Evolutionary conservation across 2,113 vertebrate genomes (phyloP).

Genomic region (Lynx canadensis): DNA sequence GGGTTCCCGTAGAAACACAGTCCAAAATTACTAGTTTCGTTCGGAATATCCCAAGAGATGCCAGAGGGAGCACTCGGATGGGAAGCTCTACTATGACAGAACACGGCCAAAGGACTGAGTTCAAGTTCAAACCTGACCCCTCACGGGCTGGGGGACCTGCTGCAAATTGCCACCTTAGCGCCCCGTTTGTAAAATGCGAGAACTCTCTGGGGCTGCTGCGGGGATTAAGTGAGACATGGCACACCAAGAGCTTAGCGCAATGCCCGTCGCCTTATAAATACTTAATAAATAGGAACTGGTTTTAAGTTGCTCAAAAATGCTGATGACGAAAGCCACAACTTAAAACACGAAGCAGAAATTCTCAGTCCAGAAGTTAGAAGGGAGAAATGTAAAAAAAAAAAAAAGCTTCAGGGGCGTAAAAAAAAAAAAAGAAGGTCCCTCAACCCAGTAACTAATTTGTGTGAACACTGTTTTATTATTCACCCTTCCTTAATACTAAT

Average conservation of each 20-base stretch:
- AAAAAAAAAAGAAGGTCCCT: slow-evolving; percentile 11
- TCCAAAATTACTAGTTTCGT: neutral
- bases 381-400: neutral
- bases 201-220: neutral
- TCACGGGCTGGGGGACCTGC: neutral
- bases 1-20: neutral
- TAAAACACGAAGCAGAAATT: neutral
- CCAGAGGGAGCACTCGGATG: neutral
- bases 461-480: slow-evolving; percentile 69
- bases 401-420: neutral
- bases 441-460: slow-evolving; percentile 76
- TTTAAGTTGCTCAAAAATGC: neutral
- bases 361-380: neutral
- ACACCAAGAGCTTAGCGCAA: neutral
- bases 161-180: neutral
- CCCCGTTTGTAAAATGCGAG: neutral
- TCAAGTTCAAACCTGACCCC: neutral
- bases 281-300: no score
- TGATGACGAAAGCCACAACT: neutral
- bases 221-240: neutral
- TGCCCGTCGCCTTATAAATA: neutral
- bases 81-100: neutral
- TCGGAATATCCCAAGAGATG: neutral
- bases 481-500: slow-evolving; percentile 80
- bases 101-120: neutral